Conservation (phyloP, 2,113 vertebrate genomes). For the Ammodytes dubius region DNA sequence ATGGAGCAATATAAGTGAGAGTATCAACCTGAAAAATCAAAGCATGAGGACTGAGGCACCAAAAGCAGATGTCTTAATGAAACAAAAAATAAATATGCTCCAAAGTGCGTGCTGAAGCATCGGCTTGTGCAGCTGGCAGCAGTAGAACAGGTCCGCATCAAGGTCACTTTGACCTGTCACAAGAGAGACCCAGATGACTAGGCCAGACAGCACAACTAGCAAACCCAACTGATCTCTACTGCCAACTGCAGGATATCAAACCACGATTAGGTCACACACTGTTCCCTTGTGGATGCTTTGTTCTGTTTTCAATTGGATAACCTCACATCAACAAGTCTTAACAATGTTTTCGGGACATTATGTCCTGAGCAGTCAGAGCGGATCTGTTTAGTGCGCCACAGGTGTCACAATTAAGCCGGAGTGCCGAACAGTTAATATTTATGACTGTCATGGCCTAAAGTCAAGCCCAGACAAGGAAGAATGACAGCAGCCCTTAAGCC, state of each 20-base stretch:
- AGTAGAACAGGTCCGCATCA: conserved; percentile 21
- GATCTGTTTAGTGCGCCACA: conserved; percentile 12
- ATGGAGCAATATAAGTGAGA: neutral
- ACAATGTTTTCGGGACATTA: neutral
- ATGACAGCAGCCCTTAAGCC: conserved; percentile 28
- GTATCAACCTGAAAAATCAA: neutral
- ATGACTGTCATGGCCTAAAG: conserved; percentile 21
- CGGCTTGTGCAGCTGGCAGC: conserved; percentile 36
- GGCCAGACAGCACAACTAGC: conserved; percentile 25
- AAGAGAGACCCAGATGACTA: neutral
- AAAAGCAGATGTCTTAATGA: conserved; percentile 27
- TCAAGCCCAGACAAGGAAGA: conserved; percentile 63
- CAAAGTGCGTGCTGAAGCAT: conserved; percentile 19
- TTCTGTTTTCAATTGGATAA: neutral
- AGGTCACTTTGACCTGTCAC: neutral
- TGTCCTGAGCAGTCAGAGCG: neutral
- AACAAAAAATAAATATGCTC: neutral
- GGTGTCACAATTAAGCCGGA: conserved; percentile 21
- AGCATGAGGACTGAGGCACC: neutral
- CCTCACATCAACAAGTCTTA: neutral
- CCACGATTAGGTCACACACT: neutral
- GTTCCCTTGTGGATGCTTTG: neutral
- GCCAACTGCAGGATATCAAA: neutral
- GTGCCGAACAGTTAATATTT: conserved; percentile 7
- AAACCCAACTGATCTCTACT: neutral